Conservation (phyloP, 1,140 invertebrate species). For the Drosophila rufa region DNA sequence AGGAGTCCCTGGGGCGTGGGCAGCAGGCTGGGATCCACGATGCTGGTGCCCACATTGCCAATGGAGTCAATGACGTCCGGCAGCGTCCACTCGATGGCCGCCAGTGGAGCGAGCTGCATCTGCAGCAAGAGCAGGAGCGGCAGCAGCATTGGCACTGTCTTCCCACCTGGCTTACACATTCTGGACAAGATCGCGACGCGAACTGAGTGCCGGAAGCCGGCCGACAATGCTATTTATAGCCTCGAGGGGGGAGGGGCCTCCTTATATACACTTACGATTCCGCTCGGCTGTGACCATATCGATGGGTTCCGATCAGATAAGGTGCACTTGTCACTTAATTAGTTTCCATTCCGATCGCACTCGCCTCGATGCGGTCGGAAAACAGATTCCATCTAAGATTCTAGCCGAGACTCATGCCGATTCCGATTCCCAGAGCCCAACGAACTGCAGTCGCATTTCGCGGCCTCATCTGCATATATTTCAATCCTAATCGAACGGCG, state of each 20-base stretch:
- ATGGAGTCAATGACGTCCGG: constrained; percentile 56
- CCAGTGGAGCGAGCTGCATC: constrained; percentile 3
- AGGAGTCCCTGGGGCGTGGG: constrained; percentile 73
- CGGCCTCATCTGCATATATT: constrained; percentile 41
- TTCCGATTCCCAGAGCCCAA: background rate
- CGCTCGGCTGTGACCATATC: constrained; percentile 57
- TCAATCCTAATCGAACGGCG: constrained; percentile 11
- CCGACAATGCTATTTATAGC: constrained; percentile 60
- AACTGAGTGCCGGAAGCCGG: constrained; percentile 65
- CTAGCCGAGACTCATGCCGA: background rate
- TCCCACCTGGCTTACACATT: constrained; percentile 33
- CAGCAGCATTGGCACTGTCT: background rate
- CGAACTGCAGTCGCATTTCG: constrained; percentile 35
- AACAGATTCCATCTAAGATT: background rate
- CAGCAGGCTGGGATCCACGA: constrained; percentile 60
- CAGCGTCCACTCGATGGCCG: constrained; percentile 46
- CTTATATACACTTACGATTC: constrained; percentile 31
- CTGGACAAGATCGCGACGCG: constrained; percentile 33
- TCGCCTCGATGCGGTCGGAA: constrained; percentile 3
- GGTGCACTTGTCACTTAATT: constrained; percentile 76
- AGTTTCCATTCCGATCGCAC: constrained; percentile 49
- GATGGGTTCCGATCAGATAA: constrained; percentile 71
- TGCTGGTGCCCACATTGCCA: constrained; percentile 33
- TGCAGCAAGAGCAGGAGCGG: constrained; percentile 22
- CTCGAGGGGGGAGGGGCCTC: background rate